A percentile compares a stretch with the other conserved stretches of the same genome.
Evolutionary conservation across 2,797 vertebrate genomes (phyloP).

Genomic region (Pseudopleuronectes americanus): DNA sequence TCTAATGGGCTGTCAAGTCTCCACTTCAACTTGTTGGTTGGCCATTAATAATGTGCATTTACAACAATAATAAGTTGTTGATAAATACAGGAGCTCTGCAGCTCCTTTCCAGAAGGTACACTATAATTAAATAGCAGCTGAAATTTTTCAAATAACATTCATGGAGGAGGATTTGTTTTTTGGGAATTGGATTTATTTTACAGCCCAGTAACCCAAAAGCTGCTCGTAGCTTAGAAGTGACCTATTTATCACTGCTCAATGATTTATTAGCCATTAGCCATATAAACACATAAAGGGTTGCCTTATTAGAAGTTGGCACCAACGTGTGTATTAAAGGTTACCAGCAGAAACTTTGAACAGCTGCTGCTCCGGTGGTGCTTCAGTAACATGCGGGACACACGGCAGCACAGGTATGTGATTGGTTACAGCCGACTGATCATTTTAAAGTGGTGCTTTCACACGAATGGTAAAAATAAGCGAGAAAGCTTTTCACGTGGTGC

Average conservation of each 20-base stretch:
- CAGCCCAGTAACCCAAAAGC: background rate
- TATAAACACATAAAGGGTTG: background rate
- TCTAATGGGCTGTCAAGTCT: background rate
- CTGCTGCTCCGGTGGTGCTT: no score
- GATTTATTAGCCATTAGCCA: background rate
- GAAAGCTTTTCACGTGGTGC: conserved; percentile 4
- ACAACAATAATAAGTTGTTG: background rate
- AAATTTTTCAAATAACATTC: background rate
- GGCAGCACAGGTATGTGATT: background rate
- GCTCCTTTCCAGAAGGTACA: background rate
- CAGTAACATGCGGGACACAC: no score
- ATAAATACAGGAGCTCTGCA: background rate
- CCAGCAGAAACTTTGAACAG: no score
- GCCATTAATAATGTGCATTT: background rate
- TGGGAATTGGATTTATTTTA: background rate
- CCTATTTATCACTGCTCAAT: background rate
- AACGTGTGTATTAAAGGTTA: background rate
- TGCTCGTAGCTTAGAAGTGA: background rate
- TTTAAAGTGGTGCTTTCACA: conserved; percentile 5
- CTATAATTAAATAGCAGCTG: background rate
- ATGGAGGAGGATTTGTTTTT: background rate
- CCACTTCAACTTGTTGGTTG: background rate
- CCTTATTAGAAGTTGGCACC: background rate
- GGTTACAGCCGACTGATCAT: background rate
- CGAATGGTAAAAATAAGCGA: conserved; percentile 6